Evolutionary conservation across 2,113 vertebrate species (phyloP).

Genomic region (Solea senegalensis): DNA sequence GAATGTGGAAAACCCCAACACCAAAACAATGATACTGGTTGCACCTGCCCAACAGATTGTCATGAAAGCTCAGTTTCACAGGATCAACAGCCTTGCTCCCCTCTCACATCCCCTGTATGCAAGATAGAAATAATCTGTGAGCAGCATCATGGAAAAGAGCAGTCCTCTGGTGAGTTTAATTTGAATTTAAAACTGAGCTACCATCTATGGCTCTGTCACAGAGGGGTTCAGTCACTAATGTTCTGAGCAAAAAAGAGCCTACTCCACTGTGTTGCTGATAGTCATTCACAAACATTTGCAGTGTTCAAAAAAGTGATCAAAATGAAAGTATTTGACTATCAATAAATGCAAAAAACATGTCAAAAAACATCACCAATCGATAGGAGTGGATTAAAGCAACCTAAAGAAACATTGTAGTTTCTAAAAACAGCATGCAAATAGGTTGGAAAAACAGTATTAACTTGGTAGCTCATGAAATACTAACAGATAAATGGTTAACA

Average conservation of each 20-base stretch:
- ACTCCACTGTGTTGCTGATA: background rate
- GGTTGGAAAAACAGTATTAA: background rate
- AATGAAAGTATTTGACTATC: too few species aligned
- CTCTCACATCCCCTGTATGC: background rate
- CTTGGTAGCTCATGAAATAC: background rate
- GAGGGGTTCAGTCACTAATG: slow-evolving; percentile 1
- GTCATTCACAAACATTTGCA: background rate
- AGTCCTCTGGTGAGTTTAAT: slow-evolving; percentile 42
- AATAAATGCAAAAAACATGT: too few species aligned
- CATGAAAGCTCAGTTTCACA: slow-evolving; percentile 7
- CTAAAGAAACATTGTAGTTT: background rate
- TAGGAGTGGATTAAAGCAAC: background rate
- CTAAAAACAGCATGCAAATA: background rate
- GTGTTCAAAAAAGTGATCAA: background rate
- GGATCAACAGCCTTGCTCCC: background rate
- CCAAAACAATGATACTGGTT: slow-evolving; percentile 16
- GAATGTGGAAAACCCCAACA: slow-evolving; percentile 59
- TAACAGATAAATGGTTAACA: too few species aligned
- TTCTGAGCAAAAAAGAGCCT: slow-evolving; percentile 10
- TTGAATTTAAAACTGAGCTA: background rate
- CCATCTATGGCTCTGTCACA: background rate
- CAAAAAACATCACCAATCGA: background rate
- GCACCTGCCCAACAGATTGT: slow-evolving; percentile 13
- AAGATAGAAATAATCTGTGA: slow-evolving; percentile 6
- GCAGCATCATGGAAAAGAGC: slow-evolving; percentile 13